Base-by-base conservation (phyloP, 2,797 vertebrate species). In the Thalassophryne amazonica region DNA sequence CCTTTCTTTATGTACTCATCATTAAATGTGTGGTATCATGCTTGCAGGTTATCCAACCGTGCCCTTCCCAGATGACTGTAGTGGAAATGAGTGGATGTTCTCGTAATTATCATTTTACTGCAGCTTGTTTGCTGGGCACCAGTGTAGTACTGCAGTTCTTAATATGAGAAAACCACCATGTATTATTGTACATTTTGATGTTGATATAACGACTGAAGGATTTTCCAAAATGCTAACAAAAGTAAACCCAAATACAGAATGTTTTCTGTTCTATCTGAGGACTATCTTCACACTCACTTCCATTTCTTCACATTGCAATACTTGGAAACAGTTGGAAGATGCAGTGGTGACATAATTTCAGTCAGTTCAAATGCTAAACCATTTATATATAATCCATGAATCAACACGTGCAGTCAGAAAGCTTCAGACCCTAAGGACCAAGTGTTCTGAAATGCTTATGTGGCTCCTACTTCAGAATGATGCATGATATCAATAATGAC, bases 1-100 rank as follows among this genome's bases (percentile, higher is more conserved):
- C 2, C 18, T 56, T 51, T 39, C n/a, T 56, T 33, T 36, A 31
- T 15, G 35, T 32, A 20, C 7, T 32, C 28, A 35, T 59, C 42
- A 52, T 55, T 24, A 49, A 14, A 60, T 22, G 27, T 45, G 36
- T 5, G 1, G 5, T 36, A 35, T 30, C 16, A 39, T 12, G 23
- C 14, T 40, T 34, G 14, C 16, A 23, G 9, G 14, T 15, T 15
- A 10, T 40, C 10, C 17, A 45, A 15, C 19, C 20, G 12, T 20
- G 40, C 17, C 47, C 34, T 23, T 21, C 22, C 19, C 7, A 24
- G 27, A 25, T 6, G 18, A 50, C 27, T 41, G 17, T 5, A n/a
- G 10, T 11, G 11, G 13, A 28, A 12, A 35, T 16, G 3, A 5
- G 4, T 14, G 11, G 16, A 27, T n/a, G n/a, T n/a, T n/a, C n/a